Base-by-base conservation (phyloP, 2,113 vertebrate species). In the Sterrhoptilus dennistouni region DNA sequence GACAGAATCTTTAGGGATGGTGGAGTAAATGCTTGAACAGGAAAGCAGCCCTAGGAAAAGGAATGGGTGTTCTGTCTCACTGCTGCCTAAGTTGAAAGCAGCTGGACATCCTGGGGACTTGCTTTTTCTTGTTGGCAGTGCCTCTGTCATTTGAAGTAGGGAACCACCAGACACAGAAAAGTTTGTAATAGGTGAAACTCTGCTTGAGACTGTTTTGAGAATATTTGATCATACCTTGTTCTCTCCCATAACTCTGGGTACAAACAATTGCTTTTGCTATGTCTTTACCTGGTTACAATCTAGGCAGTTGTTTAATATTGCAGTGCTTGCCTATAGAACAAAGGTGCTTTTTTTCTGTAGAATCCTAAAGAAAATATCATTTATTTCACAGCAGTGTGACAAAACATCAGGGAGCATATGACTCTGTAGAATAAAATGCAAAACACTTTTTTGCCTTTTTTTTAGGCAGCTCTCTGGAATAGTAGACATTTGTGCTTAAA, bases 301-400 rank as follows among this genome's bases (percentile, higher is more conserved):
- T 74, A 75, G 79, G 50, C 54, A 36, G 47, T 81, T 70, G 33
- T 77, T 86, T 33, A 47, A 33, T 70, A 31, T 15, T 86, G 90
- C 82, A 90, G 60, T 59, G 79, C 75, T 88, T 88, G 80, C 56
- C 63, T 75, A 6, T 90, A 71, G 83, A 90, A 63, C 89, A 90
- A 82, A 95, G 17, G 76, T 45, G 52, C 76, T 93, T 83, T 90
- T 93, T 36, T 83, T 93, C 68, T 64, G 60, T 93, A 11, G 93
- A 94, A 95, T 83, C 68, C 74, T 91, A 91, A 94, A 96, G 95
- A 96, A 95, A 91, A 70, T 93, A 24, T 84, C 61, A 14, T 91
- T 96, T 97, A 94, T 97, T 96, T 90, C 61, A 57, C 77, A 91
- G 76, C 89, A 87, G 68, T 63, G 83, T 88, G 94, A 95, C 95